These are phyloP conservation scores for Drosophila flavopinicola DNA, from an alignment of 2,888 invertebrate species.

Conservation along the genomic window DNA sequence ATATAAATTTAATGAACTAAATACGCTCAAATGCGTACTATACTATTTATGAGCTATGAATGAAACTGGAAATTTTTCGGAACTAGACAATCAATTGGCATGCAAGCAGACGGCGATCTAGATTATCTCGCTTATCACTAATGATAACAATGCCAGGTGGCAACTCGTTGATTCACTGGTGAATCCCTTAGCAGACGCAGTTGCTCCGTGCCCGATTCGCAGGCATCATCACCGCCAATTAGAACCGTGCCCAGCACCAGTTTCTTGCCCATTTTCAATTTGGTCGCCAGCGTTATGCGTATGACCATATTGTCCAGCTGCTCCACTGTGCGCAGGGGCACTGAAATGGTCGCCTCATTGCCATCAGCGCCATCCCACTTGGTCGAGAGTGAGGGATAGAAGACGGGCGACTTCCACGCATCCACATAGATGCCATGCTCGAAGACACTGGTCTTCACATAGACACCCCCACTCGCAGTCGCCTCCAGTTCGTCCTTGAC, in stretches of 20 bases:
- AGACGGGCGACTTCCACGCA: constrained; percentile 90
- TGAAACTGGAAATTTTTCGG: constrained; percentile 13
- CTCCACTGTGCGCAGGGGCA: constrained; percentile 78
- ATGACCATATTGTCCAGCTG: constrained; percentile 81
- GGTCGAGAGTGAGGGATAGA: constrained; percentile 90
- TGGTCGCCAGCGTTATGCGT: constrained; percentile 82
- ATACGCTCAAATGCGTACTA: background rate
- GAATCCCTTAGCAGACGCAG: constrained; percentile 73
- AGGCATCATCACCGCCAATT: constrained; percentile 65
- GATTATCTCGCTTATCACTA: too few species aligned
- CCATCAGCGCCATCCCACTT: constrained; percentile 87
- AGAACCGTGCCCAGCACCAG: constrained; percentile 82
- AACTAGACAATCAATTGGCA: constrained; percentile 33
- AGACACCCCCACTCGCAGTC: constrained; percentile 86
- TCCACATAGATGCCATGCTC: constrained; percentile 87
- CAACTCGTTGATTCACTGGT: constrained; percentile 76
- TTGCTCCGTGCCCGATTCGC: constrained; percentile 77
- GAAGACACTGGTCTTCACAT: constrained; percentile 90
- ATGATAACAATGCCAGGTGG: constrained; percentile 83
- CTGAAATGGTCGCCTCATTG: constrained; percentile 74
- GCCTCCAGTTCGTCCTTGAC: constrained; percentile 84
- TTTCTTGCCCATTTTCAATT: constrained; percentile 83
- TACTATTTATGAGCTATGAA: background rate
- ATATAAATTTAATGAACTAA: constrained; percentile 24
- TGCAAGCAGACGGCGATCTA: constrained; percentile 1